Evolutionary conservation across 2,888 invertebrate species (phyloP), one percentile per base, ranked within the genome.

Genomic region (Leucophora obtusa): DNA sequence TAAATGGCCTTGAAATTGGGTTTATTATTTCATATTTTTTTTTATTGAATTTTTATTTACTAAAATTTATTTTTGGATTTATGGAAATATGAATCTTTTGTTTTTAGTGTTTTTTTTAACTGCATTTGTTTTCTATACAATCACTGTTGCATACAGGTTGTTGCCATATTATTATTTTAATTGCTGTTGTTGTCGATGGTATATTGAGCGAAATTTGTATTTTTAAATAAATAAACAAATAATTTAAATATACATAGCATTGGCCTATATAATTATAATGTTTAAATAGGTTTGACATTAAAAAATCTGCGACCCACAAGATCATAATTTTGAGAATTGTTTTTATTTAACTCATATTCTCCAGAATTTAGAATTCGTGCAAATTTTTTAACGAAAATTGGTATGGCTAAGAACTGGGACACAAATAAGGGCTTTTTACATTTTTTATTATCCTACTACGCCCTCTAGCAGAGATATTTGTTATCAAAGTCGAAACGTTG

Each of bases 1-100:
- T 35, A 58, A 54, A 60, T 54, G 21, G 70, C 54, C 75, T 79
- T 75, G 79, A 59, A 75, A 50, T 56, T 56, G 21, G 56, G 17
- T 66, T 68, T 79, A 60, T 66, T 66, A 65, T 68, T 60, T 28
- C 9, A 47, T 14, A n/a, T 17, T 28, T 28, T 60, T 62, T 66
- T 53, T 60, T 62, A 43, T 58, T 63, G n/a, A 47, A 28, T 28
- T 28, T 28, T 28, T 28, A 7, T 28, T 28, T 28, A 28, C 7
- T 28, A 28, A 28, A 28, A 28, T 68, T 5, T 75, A 71, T 68
- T 71, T 66, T 66, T 75, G 18, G 62, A 38, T 75, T 60, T 70
- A 9, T 73, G 51, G 51, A 73, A 51, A 68, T 43, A 24, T 75
- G 68, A 68, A 59, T 47, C 2, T 18, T 35, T n/a, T 3, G 5